phyloP scores from a whole-genome alignment of 2,888 invertebrate genomes.

The Linnaemya vulpina region DNA sequence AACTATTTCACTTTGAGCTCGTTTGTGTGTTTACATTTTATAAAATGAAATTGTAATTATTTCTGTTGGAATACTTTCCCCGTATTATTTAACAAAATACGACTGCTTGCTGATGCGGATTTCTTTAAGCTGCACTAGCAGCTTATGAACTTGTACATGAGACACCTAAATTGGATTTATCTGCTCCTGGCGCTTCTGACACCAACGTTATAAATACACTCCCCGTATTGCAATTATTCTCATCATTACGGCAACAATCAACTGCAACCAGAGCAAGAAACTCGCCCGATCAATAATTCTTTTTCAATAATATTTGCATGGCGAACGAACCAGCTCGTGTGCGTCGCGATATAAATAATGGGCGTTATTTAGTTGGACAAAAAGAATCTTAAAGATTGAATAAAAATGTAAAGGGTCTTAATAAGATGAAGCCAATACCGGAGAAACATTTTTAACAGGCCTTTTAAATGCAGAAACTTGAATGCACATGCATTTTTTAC shows the following conservation, averaged over 20 bases:
- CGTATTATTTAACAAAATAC: slow-evolving; percentile 48
- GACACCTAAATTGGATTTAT: slow-evolving; percentile 74
- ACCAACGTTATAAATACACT: slow-evolving; percentile 61
- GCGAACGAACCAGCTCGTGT: slow-evolving; percentile 18
- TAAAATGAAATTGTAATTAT: too few relatives aligned
- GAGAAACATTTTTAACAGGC: slow-evolving; percentile 23
- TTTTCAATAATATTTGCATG: slow-evolving; percentile 5
- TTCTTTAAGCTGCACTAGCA: slow-evolving; percentile 62
- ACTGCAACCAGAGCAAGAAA: slow-evolving; percentile 3
- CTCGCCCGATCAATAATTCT: neutral
- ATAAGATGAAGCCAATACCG: slow-evolving; percentile 52
- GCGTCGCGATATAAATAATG: slow-evolving; percentile 21
- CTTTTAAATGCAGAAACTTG: neutral
- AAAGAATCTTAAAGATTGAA: slow-evolving; percentile 17
- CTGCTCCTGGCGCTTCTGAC: slow-evolving; percentile 74
- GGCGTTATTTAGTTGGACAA: neutral
- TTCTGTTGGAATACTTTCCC: slow-evolving; percentile 32
- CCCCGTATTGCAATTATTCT: slow-evolving; percentile 64
- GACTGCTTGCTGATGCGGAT: slow-evolving; percentile 44
- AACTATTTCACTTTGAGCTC: too few relatives aligned
- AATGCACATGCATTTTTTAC: too few relatives aligned
- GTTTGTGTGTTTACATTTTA: too few relatives aligned
- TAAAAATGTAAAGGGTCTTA: slow-evolving; percentile 55
- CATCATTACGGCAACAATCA: slow-evolving; percentile 67
- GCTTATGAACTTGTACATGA: slow-evolving; percentile 59